Conservation (phyloP, 1,140 invertebrate species). For the Diabrotica virgifera region DNA sequence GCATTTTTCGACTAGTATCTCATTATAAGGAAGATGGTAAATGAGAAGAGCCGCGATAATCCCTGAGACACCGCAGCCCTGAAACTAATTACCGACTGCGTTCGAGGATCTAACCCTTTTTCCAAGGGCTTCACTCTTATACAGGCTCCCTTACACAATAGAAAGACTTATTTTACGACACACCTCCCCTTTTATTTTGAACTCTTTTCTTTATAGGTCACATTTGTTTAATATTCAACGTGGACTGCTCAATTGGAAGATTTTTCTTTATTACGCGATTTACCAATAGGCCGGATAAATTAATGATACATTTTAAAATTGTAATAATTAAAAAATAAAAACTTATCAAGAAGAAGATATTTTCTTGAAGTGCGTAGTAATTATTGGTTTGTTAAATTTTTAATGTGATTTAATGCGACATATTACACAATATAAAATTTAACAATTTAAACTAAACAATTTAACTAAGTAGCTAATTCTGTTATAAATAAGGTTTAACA, state of each 20-base stretch:
- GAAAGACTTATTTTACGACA: constrained; percentile 20
- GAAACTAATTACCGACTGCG: constrained; percentile 38
- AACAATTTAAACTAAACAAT: too few relatives aligned
- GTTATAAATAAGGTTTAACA: too few relatives aligned
- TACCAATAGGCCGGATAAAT: too few relatives aligned
- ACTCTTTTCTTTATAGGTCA: constrained; percentile 26
- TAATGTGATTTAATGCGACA: too few relatives aligned
- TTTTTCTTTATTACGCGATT: too few relatives aligned
- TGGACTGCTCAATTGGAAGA: neutral
- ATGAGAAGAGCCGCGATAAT: constrained; percentile 42
- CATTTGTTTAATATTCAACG: constrained; percentile 19
- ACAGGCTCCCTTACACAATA: constrained; percentile 7
- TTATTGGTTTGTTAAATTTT: too few relatives aligned
- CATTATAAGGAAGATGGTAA: constrained; percentile 42
- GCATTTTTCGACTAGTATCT: constrained; percentile 41
- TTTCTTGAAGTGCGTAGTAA: too few relatives aligned
- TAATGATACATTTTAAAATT: too few relatives aligned
- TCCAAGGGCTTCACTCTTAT: constrained; percentile 22
- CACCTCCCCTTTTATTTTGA: constrained; percentile 8
- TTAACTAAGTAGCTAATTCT: too few relatives aligned
- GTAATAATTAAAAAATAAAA: too few relatives aligned
- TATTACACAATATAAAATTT: too few relatives aligned
- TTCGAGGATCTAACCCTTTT: constrained; percentile 36
- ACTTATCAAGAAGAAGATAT: too few relatives aligned
- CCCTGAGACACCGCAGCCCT: constrained; percentile 35